These are phyloP conservation scores for Conops quadrifasciatus DNA, from an alignment of 2,888 invertebrate species.

Conservation along the genomic window DNA sequence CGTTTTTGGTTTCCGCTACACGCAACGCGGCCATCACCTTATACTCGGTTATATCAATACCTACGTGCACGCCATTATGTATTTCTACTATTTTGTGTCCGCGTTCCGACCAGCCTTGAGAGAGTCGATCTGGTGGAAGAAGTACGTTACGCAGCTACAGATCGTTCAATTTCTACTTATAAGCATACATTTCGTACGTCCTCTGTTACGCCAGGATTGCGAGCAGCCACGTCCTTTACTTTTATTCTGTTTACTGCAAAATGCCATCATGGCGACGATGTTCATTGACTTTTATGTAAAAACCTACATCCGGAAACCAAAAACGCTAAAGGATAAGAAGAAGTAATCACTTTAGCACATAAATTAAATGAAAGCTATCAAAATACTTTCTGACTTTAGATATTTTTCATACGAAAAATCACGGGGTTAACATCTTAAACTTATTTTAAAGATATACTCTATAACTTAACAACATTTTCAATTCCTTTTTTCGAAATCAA, in stretches of 20 bases:
- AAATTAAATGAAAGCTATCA: no score
- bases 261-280: conserved; percentile 21
- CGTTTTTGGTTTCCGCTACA: conserved; percentile 71
- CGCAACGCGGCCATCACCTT: conserved; percentile 73
- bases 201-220: conserved; percentile 67
- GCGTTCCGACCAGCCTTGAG: conserved; percentile 76
- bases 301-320: conserved; percentile 12
- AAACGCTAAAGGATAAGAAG: no score
- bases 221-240: conserved; percentile 67
- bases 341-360: no score
- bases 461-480: no score
- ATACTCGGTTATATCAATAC: conserved; percentile 75
- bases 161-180: conserved; percentile 74
- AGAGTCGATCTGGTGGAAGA: conserved; percentile 77
- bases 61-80: conserved; percentile 84
- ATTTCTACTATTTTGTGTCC: conserved; percentile 79
- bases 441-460: no score
- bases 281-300: conserved; percentile 34
- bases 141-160: conserved; percentile 82
- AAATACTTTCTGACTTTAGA: no score
- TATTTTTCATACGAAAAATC: no score
- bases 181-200: conserved; percentile 67
- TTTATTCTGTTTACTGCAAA: not conserved
- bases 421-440: no score
- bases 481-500: no score